Conservation (phyloP, 2,113 vertebrate species). For the Heterocephalus glaber region DNA sequence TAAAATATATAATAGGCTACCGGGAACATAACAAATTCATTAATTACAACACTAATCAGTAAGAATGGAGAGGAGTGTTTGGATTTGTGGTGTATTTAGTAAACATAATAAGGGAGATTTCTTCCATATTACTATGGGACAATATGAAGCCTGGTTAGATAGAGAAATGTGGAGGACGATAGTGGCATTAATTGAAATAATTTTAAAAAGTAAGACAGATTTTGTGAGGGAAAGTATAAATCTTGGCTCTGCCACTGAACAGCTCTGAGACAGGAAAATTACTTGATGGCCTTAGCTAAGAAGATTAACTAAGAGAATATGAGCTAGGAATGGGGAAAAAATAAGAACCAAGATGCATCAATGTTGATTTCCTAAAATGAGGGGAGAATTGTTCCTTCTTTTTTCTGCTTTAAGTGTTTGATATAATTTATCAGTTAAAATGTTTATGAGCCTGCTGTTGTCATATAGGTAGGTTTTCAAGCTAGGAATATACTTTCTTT, state of each 20-base stretch:
- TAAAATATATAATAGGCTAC: no score
- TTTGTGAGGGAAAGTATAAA: not conserved
- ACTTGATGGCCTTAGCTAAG: not conserved
- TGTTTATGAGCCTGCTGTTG: no score
- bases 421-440: no score
- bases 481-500: no score
- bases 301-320: not conserved
- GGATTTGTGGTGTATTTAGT: not conserved
- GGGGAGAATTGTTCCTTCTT: no score
- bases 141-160: constrained; percentile 26
- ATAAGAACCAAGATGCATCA: no score
- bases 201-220: not conserved
- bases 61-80: not conserved
- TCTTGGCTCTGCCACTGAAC: not conserved
- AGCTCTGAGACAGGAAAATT: not conserved
- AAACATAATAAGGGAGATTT: not conserved
- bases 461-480: no score
- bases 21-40: not conserved
- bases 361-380: no score
- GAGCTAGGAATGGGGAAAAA: no score
- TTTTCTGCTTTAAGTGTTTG: no score
- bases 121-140: not conserved
- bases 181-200: not conserved
- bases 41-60: not conserved
- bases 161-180: constrained; percentile 7